Evolutionary conservation across 2,113 vertebrate genomes (phyloP), one percentile per base, ranked within the genome.

Genomic region (Ptilonorhynchus violaceus): DNA sequence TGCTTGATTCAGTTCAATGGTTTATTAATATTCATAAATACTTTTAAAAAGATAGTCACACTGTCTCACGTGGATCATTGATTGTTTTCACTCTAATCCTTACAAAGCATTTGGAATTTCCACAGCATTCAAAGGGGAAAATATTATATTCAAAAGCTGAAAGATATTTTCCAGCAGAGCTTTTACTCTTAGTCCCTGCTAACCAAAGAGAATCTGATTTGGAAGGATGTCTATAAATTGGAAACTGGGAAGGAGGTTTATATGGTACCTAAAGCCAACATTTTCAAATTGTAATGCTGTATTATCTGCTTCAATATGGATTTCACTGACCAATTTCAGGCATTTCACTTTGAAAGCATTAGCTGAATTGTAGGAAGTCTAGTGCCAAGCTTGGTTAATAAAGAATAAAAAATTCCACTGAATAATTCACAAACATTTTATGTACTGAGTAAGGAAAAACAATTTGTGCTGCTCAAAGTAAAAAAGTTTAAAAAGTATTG

Each of bases 321-420:
- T 37, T 76, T 93, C 49, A 24, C 24, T 95, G 78, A 15, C 33
- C 13, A 42, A 10, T 76, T 96, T 58, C 62, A 90, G 58, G 35
- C 28, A 53, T 58, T 93, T 93, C 8, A 50, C 20, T 94, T 73
- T 66, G 70, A 85, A 94, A 80, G 13, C n/a, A 30, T 49, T 49
- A 70, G 15, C 18, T 88, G 85, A 77, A 58, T 66, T 42, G 42
- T 41, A 69, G 49, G 52, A 92, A 90, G 30, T 6, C 1, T 11
- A 21, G 6, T 33, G 27, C 15, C 5, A 90, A 41, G 58, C 55
- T 79, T 1, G 1, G 9, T 7, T 79, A 64, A 73, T 82, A 3
- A 31, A 49, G 49, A 73, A 42, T 8, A 79, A 66, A 85, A 49
- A 49, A 27, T 12, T 49, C 20, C 25, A 35, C 15, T 62, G 37